These are phyloP conservation scores for Parapristionchus giblindavisi DNA, from an alignment of 2,888 invertebrate species.

Conservation along the genomic window DNA sequence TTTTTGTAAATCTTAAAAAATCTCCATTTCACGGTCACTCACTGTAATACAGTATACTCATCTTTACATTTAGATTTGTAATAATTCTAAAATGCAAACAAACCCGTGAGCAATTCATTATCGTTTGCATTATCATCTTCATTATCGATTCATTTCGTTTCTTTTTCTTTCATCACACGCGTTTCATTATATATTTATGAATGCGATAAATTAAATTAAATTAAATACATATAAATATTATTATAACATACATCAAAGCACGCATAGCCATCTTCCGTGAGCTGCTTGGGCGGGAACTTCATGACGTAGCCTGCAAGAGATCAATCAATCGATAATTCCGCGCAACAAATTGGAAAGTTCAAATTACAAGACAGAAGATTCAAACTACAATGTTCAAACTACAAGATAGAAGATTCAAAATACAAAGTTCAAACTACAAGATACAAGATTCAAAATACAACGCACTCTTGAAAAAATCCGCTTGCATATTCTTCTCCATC, in stretches of 20 bases:
- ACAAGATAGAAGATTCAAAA: neutral
- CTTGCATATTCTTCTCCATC: neutral
- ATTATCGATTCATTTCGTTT: no score
- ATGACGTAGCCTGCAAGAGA: neutral
- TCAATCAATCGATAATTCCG: no score
- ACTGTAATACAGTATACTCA: neutral
- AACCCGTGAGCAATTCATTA: neutral
- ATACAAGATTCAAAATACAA: neutral
- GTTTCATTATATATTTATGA: no score
- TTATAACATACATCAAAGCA: constrained; percentile 8
- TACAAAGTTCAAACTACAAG: neutral
- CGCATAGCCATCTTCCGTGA: neutral
- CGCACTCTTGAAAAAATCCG: constrained; percentile 10
- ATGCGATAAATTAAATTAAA: no score
- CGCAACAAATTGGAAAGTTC: no score
- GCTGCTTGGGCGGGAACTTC: neutral
- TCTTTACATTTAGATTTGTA: neutral
- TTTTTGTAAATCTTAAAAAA: neutral
- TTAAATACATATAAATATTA: neutral
- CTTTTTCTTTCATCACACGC: no score
- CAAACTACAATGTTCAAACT: no score
- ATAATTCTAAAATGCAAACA: neutral
- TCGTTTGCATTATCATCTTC: no score
- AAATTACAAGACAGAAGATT: no score
- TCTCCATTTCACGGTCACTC: neutral